Conservation (phyloP, 1,140 invertebrate genomes). For the Littorina saxatilis region DNA sequence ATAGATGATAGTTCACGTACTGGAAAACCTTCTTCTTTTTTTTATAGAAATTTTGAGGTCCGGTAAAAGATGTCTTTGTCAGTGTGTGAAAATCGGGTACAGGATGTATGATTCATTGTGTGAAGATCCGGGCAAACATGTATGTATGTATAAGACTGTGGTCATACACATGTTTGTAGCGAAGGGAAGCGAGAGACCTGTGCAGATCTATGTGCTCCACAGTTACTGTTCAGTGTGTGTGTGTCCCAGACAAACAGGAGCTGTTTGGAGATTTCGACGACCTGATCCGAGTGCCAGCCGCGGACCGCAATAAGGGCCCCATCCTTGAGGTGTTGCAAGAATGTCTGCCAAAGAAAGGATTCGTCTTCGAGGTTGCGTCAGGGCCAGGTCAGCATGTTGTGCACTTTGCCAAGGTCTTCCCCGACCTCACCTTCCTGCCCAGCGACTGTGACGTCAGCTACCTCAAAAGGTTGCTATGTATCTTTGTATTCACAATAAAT, state of each 20-base stretch:
- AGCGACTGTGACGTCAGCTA: slow-evolving; percentile 76
- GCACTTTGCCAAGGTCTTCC: slow-evolving; percentile 82
- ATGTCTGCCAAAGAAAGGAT: slow-evolving; percentile 68
- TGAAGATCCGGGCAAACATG: too few species aligned
- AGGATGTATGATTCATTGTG: too few species aligned
- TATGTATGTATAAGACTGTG: too few species aligned
- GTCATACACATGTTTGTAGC: too few species aligned
- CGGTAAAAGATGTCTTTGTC: too few species aligned
- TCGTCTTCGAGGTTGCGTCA: slow-evolving; percentile 82
- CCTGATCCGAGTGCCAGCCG: slow-evolving; percentile 75
- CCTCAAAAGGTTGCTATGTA: slow-evolving; percentile 80
- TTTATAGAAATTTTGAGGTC: too few species aligned
- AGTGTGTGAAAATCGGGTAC: too few species aligned
- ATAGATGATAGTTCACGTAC: too few species aligned
- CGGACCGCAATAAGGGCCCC: slow-evolving; percentile 86
- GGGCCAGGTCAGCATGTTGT: slow-evolving; percentile 82
- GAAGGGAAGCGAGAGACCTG: too few species aligned
- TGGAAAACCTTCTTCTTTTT: too few species aligned
- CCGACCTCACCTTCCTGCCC: slow-evolving; percentile 24
- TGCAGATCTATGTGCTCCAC: too few species aligned
- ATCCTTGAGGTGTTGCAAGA: slow-evolving; percentile 84
- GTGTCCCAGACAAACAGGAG: slow-evolving; percentile 1
- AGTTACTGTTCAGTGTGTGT: neutral
- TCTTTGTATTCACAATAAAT: neutral
- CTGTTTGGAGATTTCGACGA: slow-evolving; percentile 7